Base-by-base conservation (phyloP, 2,888 invertebrate species). In the Dysmachus trigonus region DNA sequence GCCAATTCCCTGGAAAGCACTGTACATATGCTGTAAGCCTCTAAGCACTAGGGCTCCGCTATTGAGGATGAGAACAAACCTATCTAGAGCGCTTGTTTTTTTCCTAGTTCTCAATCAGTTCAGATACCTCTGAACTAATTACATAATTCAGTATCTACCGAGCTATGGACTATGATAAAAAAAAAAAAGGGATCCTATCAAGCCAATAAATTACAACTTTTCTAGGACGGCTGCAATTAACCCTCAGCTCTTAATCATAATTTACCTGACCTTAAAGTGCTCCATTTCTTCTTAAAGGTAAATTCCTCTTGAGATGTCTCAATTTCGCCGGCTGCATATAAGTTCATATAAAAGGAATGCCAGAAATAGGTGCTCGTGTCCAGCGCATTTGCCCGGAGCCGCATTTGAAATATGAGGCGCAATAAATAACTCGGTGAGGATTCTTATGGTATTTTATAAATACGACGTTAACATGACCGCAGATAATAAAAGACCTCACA, bases 401-500 rank as follows among this genome's bases (percentile, higher is more conserved):
- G 35, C 22, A 35, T 71, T 71, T 82, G 71, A 82, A 71, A 71
- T 82, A 82, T 82, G 35, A 82, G 33, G 31, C 38, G n/a, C 27
- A 82, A 82, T 82, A 62, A 82, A 82, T 82, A n/a, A 82, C 82
- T n/a, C 82, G 6, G 38, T 38, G 33, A 22, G 82, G 82, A 71
- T 62, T 47, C 71, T 82, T 71, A 71, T 71, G 82, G 51, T 79
- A 38, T 79, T 79, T 51, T 82, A 82, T 71, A 82, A 51, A 53
- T 27, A 53, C 51, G 51, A 62, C 35, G 15, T 51, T 47, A 82
- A 82, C 62, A 82, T 82, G 47, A 35, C 82, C 33, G 22, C 30
- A 82, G 82, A 82, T 82, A 82, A 82, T 82, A 71, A 82, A 82
- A 71, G 62, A n/a, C 71, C 62, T 31, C 27, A 51, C 79, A 71